Base-by-base conservation (phyloP, 2,113 vertebrate species). In the Hydrolagus affinis region DNA sequence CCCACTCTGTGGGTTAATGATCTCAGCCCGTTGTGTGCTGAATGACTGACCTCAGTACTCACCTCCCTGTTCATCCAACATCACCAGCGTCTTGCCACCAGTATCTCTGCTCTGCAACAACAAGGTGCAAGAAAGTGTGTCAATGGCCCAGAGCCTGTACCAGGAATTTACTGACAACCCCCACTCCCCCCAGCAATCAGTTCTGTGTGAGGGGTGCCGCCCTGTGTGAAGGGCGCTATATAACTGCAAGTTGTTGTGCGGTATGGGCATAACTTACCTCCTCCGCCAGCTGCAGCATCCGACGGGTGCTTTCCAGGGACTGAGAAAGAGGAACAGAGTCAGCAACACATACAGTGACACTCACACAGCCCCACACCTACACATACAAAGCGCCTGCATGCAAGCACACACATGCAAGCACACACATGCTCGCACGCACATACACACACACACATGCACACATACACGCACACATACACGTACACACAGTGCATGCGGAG, bases 251-350 rank as follows among this genome's bases (percentile, higher is more conserved):
- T 0, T 15, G 28, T 8, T 44, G 57, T 1, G 30, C 32, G 25
- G 14, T 25, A 7, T n/a, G 23, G 59, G 62, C 28, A 15, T 88
- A 88, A 14, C 94, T 96, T 93, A 99, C 98, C 97, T 99, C 96
- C 87, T 96, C 93, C 30, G 96, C 95, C 94, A 99, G 86, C 88
- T 93, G 94, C 86, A 96, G 93, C 93, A 99, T 99, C 91, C 97
- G 92, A 85, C 98, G 93, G 78, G 98, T 99, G 90, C 98, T 98
- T 90, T 99, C 97, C 93, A 99, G 93, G 72, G 97, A 99, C 97
- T 99, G 91, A 25, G 86, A 87, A 86, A 88, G 70, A 89, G 85
- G 21, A 87, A 88, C 87, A 62, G 85, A 85, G 66, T 70, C 87
- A 88, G 69, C 72, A 87, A 59, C 76, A 85, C 71, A 44, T 0